Evolutionary conservation across 2,888 invertebrate genomes (phyloP).

Genomic region (Tenthredo amoena): DNA sequence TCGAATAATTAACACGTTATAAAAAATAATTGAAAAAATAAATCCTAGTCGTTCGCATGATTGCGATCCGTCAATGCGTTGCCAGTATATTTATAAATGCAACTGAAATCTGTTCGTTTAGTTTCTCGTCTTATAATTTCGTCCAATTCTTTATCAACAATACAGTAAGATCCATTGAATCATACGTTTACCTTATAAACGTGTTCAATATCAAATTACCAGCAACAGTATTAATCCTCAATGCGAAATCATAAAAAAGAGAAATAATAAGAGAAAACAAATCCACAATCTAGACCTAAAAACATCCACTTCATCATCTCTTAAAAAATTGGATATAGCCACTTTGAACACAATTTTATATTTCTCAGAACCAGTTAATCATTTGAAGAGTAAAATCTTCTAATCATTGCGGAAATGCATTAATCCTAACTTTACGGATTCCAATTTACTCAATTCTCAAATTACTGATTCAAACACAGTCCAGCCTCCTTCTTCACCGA

Average conservation of each 20-base stretch:
- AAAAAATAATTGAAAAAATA: neutral
- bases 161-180: constrained; percentile 62
- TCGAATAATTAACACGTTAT: constrained; percentile 56
- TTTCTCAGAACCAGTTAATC: neutral
- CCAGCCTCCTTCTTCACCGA: neutral
- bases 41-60: neutral
- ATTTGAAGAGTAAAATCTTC: neutral
- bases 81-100: neutral
- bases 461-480: neutral
- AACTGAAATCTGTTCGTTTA: neutral
- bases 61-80: constrained; percentile 8
- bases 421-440: neutral
- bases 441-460: neutral
- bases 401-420: neutral
- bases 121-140: neutral
- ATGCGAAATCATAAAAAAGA: neutral
- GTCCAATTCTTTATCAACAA: constrained; percentile 35
- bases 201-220: constrained; percentile 62
- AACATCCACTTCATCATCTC: neutral
- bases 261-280: neutral
- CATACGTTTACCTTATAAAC: constrained; percentile 68
- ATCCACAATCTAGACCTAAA: neutral
- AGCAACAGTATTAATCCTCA: neutral
- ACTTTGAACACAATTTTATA: neutral
- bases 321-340: neutral